A percentile compares a stretch with the other conserved stretches of the same genome.
phyloP scores from a whole-genome alignment of 2,888 invertebrate species.

The Hypomecis punctinalis region DNA sequence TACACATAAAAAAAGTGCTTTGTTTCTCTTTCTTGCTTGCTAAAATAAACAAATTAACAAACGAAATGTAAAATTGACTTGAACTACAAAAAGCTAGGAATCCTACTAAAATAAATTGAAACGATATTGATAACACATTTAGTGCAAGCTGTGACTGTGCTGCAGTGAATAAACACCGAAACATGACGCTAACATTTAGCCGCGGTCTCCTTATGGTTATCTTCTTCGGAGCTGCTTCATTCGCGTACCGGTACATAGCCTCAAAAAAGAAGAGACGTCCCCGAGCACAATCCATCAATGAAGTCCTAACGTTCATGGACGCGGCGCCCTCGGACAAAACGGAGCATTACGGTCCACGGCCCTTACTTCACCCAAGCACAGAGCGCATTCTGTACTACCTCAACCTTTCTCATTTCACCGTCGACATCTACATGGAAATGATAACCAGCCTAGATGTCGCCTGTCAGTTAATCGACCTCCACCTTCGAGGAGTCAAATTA shows the following conservation, averaged over 20 bases:
- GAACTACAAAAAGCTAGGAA: no score
- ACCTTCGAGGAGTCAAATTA: conserved; percentile 77
- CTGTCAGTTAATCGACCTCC: conserved; percentile 27
- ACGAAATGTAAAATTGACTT: no score
- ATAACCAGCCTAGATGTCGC: conserved; percentile 31
- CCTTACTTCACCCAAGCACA: conserved; percentile 23
- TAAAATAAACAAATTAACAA: no score
- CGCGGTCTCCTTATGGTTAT: conserved; percentile 1
- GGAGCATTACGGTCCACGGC: background rate
- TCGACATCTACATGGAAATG: conserved; percentile 36
- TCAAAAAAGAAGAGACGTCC: conserved; percentile 1
- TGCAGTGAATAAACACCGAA: background rate
- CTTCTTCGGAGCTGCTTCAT: conserved; percentile 4
- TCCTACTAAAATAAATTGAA: no score
- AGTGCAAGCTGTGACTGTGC: no score
- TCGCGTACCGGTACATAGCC: conserved; percentile 15
- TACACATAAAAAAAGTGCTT: no score
- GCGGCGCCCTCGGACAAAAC: background rate
- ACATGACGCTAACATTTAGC: conserved; percentile 2
- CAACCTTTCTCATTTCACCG: conserved; percentile 26
- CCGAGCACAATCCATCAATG: conserved; percentile 17
- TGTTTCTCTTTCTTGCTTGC: no score
- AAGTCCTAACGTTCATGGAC: conserved; percentile 7
- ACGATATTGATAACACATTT: no score
- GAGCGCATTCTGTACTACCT: conserved; percentile 36